Base-by-base conservation (phyloP, 2,888 invertebrate genomes). In the Beris morrisii region DNA sequence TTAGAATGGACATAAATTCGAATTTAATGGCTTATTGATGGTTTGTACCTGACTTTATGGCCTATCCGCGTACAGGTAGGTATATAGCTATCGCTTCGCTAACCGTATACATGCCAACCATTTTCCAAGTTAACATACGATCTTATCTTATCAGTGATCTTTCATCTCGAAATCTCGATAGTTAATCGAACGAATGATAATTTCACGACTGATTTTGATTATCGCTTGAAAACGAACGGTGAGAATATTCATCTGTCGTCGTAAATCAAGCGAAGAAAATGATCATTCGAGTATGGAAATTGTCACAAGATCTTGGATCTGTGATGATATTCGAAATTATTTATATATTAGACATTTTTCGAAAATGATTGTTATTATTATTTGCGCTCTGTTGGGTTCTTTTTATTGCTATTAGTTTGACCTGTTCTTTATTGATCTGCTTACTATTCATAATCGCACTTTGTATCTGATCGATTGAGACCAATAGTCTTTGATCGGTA, bases 11-110 rank as follows among this genome's bases (percentile, higher is more conserved):
- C 7, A 56, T 56, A 56, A 56, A 56, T 43, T 44, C 44, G 44
- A 56, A 44, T 44, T 56, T 56, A 56, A 56, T 56, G 56, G 43
- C 15, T 56, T 44, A 56, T 56, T 56, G 56, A 56, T 56, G 56
- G 56, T 30, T 22, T 56, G 44, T 44, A 56, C 44, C 44, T 28
- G 31, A 5, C 9, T 30, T n/a, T 54, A 31, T 12, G 12, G 13
- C n/a, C 31, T 28, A 22, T 54, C 31, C 12, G 54, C n/a, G 5
- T 54, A 22, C 54, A 54, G 7, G 5, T 31, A 22, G n/a, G n/a
- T n/a, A n/a, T 52, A 28, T 28, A 11, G 5, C 3, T 7, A 28
- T 22, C 13, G n/a, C 46, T 46, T 13, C 28, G 13, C 15, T 15
- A 48, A n/a, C 15, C 15, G 48, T 48, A 48, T n/a, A 13, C 13